phyloP scores from a whole-genome alignment of 64 coral and sea anemone genomes.

The Acropora tenuis region DNA sequence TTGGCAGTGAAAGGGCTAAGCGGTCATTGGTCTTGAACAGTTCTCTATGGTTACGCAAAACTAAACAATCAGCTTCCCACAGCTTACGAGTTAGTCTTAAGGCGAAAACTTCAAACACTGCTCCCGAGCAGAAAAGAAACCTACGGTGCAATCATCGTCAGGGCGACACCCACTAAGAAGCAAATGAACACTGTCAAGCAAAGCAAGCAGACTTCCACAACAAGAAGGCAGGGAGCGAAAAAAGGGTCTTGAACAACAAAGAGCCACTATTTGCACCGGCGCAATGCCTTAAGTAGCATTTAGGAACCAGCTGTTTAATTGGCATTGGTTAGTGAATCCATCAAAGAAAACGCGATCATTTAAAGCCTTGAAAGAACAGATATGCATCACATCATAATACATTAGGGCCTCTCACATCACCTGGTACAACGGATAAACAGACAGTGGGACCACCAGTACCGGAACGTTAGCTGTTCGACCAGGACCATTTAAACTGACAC shows the following conservation, averaged over 20 bases:
- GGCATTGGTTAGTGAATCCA: constrained; percentile 40
- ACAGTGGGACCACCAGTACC: too few species aligned
- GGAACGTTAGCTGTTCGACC: too few species aligned
- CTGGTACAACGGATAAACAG: too few species aligned
- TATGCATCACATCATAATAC: neutral
- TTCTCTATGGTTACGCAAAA: too few species aligned
- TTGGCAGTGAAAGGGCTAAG: too few species aligned
- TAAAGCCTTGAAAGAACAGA: neutral
- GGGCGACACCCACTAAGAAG: constrained; percentile 29
- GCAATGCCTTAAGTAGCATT: neutral
- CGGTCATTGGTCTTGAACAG: too few species aligned
- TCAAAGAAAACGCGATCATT: constrained; percentile 57
- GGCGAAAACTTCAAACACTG: constrained; percentile 45
- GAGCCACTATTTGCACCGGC: constrained; percentile 26
- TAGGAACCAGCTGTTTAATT: constrained; percentile 25
- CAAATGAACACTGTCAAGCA: constrained; percentile 23
- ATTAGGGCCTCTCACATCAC: neutral
- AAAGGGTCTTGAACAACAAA: constrained; percentile 5
- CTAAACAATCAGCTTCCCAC: neutral
- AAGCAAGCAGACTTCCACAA: constrained; percentile 56
- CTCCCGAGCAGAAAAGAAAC: constrained; percentile 3
- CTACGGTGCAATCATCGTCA: constrained; percentile 37
- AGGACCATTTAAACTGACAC: too few species aligned
- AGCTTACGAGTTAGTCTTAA: constrained; percentile 61
- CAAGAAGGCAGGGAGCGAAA: constrained; percentile 27